These are phyloP conservation scores for Oligia strigilis DNA, from an alignment of 2,888 invertebrate genomes.

Conservation along the genomic window DNA sequence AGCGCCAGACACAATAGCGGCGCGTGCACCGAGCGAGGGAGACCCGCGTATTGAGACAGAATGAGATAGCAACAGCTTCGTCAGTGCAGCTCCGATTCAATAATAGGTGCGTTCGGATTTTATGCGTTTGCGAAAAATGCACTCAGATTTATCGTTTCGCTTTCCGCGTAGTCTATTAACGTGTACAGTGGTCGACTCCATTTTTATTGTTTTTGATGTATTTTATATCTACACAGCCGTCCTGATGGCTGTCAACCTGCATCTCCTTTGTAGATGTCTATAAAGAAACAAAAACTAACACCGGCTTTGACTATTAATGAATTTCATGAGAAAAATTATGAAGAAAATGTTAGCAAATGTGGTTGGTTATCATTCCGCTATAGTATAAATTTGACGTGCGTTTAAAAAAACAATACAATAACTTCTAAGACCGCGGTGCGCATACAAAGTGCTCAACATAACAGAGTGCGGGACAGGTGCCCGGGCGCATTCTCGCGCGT, in stretches of 20 bases:
- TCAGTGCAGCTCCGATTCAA: constrained; percentile 78
- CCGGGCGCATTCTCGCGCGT: constrained; percentile 78
- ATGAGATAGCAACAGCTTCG: constrained; percentile 72
- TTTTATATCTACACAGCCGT: constrained; percentile 44
- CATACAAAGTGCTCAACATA: constrained; percentile 76
- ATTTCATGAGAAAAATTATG: constrained; percentile 30
- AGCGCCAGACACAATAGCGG: constrained; percentile 88
- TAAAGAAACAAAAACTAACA: constrained; percentile 13
- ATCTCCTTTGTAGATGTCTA: constrained; percentile 6
- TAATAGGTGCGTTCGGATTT: constrained; percentile 87
- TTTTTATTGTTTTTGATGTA: constrained; percentile 65
- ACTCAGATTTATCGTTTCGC: constrained; percentile 85
- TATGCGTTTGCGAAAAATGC: constrained; percentile 89
- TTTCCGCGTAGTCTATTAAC: constrained; percentile 85
- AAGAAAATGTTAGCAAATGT: constrained; percentile 30
- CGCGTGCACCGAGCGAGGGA: constrained; percentile 84
- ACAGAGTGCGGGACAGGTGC: constrained; percentile 86
- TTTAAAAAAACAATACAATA: constrained; percentile 73
- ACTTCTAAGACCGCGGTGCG: constrained; percentile 67
- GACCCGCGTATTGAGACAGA: constrained; percentile 76
- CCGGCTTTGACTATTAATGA: constrained; percentile 9
- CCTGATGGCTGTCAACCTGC: constrained; percentile 32
- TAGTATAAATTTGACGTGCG: constrained; percentile 56
- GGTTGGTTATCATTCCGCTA: constrained; percentile 44
- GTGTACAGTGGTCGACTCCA: constrained; percentile 67